phyloP scores from a whole-genome alignment of 2,797 vertebrate species.

The Hipposideros larvatus region DNA sequence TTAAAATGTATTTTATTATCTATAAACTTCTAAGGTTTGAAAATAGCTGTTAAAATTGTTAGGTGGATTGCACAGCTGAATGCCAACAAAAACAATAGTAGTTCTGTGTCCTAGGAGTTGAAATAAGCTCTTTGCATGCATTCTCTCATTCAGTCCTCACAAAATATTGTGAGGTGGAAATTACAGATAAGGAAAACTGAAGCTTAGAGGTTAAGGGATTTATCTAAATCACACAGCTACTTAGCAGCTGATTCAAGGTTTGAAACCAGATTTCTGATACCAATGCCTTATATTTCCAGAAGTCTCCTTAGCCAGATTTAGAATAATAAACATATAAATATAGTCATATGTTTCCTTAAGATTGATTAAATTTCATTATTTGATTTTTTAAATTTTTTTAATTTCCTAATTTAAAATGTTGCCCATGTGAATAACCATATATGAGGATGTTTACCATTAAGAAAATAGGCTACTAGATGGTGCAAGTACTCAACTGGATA shows the following conservation, averaged over 20 bases:
- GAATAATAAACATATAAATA: neutral
- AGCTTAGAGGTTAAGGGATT: neutral
- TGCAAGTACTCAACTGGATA: neutral
- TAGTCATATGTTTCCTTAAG: neutral
- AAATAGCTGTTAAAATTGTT: conserved; percentile 37
- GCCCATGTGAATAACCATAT: neutral
- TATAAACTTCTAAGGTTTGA: neutral
- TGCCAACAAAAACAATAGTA: neutral
- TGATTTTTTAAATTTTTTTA: neutral
- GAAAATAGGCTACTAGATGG: neutral
- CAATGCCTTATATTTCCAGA: neutral
- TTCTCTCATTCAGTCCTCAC: neutral
- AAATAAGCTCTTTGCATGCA: neutral
- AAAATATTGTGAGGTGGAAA: neutral
- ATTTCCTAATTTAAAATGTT: conserved; percentile 41
- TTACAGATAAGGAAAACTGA: neutral
- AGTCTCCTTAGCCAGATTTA: neutral
- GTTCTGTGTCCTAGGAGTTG: neutral
- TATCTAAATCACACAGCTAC: neutral
- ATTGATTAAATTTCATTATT: neutral
- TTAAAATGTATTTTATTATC: neutral
- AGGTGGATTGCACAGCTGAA: neutral
- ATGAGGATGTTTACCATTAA: neutral
- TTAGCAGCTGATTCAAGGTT: neutral
- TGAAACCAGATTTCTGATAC: neutral